Percentiles rank a stretch among this genome's conserved stretches.
Evolutionary conservation across 2,888 invertebrate genomes (phyloP).

Genomic region (Atethmia centrago): DNA sequence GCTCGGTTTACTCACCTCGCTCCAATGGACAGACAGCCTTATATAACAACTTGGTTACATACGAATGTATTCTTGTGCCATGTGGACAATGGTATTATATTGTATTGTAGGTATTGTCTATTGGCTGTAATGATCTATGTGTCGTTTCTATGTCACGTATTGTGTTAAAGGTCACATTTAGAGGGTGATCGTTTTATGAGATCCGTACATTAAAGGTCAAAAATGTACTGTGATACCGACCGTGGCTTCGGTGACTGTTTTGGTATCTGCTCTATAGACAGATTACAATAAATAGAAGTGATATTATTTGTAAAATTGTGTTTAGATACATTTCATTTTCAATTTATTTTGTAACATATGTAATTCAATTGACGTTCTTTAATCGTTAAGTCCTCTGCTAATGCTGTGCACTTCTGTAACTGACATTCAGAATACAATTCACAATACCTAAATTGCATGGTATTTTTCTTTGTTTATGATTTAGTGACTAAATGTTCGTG

Average conservation of each 20-base stretch:
- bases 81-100: slow-evolving; percentile 10
- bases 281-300: too few species aligned
- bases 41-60: not conserved
- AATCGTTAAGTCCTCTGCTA: too few species aligned
- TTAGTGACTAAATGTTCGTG: too few species aligned
- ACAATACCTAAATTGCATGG: too few species aligned
- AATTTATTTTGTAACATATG: too few species aligned
- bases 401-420: too few species aligned
- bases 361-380: too few species aligned
- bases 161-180: slow-evolving; percentile 19
- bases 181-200: not conserved
- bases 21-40: not conserved
- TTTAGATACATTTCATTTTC: not conserved
- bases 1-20: too few species aligned
- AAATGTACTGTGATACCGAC: not conserved
- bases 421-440: too few species aligned
- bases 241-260: not conserved
- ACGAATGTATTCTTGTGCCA: slow-evolving; percentile 1
- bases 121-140: slow-evolving; percentile 1
- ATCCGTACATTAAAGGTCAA: not conserved
- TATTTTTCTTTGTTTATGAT: too few species aligned
- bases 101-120: too few species aligned
- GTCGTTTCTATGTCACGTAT: not conserved
- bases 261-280: too few species aligned
- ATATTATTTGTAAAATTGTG: not conserved